phyloP scores from a whole-genome alignment of 1,140 invertebrate species.

The Zeugodacus cucurbitae region DNA sequence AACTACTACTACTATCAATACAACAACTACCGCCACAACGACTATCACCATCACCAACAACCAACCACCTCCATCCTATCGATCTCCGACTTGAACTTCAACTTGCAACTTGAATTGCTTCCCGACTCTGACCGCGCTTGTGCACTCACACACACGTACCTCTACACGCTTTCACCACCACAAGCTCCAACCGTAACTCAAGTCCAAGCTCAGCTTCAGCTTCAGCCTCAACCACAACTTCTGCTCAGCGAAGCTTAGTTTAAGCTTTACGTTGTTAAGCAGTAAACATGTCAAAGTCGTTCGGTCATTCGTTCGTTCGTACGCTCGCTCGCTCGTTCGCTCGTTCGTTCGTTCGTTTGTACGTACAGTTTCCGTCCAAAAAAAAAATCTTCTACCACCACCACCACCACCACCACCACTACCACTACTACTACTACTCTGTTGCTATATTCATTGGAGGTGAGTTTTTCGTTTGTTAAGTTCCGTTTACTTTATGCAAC shows the following conservation, averaged over 20 bases:
- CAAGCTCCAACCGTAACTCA: not conserved
- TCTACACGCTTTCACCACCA: not conserved
- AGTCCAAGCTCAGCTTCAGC: slow-evolving; percentile 23
- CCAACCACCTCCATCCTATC: slow-evolving; percentile 39
- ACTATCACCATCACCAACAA: slow-evolving; percentile 11
- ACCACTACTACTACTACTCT: slow-evolving; percentile 31
- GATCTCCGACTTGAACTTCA: slow-evolving; percentile 17
- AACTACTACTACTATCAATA: slow-evolving; percentile 43
- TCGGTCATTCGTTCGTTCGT: not conserved
- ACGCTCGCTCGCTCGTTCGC: not conserved
- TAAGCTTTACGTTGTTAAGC: not conserved
- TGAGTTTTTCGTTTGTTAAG: slow-evolving; percentile 54
- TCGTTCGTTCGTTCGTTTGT: not conserved
- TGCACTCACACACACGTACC: not conserved
- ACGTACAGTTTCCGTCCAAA: slow-evolving; percentile 33
- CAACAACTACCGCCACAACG: slow-evolving; percentile 40
- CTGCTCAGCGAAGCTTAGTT: slow-evolving; percentile 5
- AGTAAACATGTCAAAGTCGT: not conserved
- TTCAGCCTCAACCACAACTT: slow-evolving; percentile 9
- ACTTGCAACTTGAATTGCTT: slow-evolving; percentile 11
- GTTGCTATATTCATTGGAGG: slow-evolving; percentile 46
- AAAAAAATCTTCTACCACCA: slow-evolving; percentile 19
- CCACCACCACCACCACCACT: not conserved
- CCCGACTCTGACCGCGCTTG: not conserved
- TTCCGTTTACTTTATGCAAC: slow-evolving; percentile 25